phyloP scores from a whole-genome alignment of 2,888 invertebrate species.

The Parnassius glacialis region DNA sequence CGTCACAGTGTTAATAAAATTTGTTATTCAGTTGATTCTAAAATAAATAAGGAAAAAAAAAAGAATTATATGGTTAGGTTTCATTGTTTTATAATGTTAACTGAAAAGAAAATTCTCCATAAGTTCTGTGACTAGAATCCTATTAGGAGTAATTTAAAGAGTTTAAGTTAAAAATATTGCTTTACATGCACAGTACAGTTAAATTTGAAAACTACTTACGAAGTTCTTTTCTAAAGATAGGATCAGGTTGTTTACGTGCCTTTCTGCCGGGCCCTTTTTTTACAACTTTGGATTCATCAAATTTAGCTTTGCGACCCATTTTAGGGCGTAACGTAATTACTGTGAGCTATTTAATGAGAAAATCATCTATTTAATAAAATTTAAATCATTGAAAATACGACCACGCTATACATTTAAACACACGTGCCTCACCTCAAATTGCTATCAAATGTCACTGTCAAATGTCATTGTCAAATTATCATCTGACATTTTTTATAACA shows the following conservation, averaged over 20 bases:
- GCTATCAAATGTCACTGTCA: neutral
- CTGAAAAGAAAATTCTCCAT: too few species aligned
- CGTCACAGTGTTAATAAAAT: too few species aligned
- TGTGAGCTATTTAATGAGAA: neutral
- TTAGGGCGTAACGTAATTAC: conserved; percentile 31
- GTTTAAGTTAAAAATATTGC: too few species aligned
- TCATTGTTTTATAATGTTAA: too few species aligned
- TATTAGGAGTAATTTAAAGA: too few species aligned
- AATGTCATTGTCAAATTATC: too few species aligned
- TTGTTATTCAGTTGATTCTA: too few species aligned
- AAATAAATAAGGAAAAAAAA: too few species aligned
- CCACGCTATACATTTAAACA: conserved; percentile 19
- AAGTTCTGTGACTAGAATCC: too few species aligned
- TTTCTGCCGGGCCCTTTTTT: conserved; percentile 94
- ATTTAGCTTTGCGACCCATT: conserved; percentile 94
- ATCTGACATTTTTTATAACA: too few species aligned
- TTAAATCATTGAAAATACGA: neutral
- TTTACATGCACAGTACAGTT: too few species aligned
- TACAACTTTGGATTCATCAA: conserved; percentile 83
- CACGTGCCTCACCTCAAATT: conserved; percentile 12
- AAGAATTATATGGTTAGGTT: too few species aligned
- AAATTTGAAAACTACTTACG: conserved; percentile 48
- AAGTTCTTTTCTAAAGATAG: conserved; percentile 83
- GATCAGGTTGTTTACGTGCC: conserved; percentile 92
- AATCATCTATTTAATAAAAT: conserved; percentile 2